Conservation (phyloP, 2,113 vertebrate genomes). For the Epinephelus moara region DNA sequence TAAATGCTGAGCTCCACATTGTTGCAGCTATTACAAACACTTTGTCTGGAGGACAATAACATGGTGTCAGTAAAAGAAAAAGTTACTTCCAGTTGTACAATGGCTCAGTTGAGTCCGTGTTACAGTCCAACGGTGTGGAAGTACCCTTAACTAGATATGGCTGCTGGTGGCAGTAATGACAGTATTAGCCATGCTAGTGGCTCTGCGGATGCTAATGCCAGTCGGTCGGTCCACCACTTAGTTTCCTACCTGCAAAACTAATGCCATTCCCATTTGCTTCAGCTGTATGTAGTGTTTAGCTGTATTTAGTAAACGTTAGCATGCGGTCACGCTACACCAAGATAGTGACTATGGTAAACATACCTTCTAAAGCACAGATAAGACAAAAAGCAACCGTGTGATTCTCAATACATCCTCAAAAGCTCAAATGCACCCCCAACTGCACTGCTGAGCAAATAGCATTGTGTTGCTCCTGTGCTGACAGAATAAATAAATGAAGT, state of each 20-base stretch:
- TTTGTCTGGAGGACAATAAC: slow-evolving; percentile 58
- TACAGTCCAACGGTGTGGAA: neutral
- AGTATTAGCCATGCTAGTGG: neutral
- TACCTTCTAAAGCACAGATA: too few relatives aligned
- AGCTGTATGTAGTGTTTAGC: neutral
- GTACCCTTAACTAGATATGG: neutral
- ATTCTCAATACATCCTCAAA: too few relatives aligned
- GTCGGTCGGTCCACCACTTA: neutral
- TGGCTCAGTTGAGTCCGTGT: slow-evolving; percentile 23
- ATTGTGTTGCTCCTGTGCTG: too few relatives aligned
- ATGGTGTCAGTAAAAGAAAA: slow-evolving; percentile 44
- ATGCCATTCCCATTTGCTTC: neutral
- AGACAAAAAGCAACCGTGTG: too few relatives aligned
- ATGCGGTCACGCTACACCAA: too few relatives aligned
- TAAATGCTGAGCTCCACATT: slow-evolving; percentile 56
- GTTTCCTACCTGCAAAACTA: neutral
- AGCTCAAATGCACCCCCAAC: too few relatives aligned
- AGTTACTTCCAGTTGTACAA: slow-evolving; percentile 20
- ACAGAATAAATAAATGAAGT: too few relatives aligned
- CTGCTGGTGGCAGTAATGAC: neutral
- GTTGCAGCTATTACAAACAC: slow-evolving; percentile 49
- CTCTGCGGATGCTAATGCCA: neutral
- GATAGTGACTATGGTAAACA: too few relatives aligned
- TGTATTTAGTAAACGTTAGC: neutral
- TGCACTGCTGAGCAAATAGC: too few relatives aligned